Conservation (phyloP, 2,113 vertebrate species). For the Rhinopomastus cyanomelas region DNA sequence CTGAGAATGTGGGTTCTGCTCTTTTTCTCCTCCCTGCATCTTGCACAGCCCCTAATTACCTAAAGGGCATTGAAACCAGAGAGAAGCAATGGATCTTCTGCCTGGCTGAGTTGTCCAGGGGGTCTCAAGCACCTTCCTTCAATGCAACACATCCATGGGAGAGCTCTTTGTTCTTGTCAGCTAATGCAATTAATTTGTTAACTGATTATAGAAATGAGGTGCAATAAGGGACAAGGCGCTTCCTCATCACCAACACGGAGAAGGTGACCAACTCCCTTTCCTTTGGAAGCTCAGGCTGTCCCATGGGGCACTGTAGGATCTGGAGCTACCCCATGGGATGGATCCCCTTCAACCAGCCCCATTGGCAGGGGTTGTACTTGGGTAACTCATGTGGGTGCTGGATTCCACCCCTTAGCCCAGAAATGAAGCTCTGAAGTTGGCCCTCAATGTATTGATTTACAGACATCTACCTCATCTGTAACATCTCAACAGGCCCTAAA, state of each 20-base stretch:
- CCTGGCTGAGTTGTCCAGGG: background rate
- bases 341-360: background rate
- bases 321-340: background rate
- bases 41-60: background rate
- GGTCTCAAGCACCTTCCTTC: background rate
- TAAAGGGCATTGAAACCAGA: background rate
- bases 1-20: accelerated
- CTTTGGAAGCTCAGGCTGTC: background rate
- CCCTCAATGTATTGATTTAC: background rate
- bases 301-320: background rate
- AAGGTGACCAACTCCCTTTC: background rate
- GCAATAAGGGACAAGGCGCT: background rate
- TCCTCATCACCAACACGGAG: background rate
- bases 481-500: background rate
- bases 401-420: background rate
- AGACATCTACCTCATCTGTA: accelerated
- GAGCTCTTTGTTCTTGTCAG: background rate
- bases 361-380: accelerated
- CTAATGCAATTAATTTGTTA: background rate
- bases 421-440: background rate
- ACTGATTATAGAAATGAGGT: background rate
- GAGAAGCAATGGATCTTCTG: background rate
- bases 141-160: background rate
- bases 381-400: accelerated
- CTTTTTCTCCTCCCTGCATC: background rate